Conservation (phyloP, 2,888 invertebrate genomes). For the Lamellibrachia columna region DNA sequence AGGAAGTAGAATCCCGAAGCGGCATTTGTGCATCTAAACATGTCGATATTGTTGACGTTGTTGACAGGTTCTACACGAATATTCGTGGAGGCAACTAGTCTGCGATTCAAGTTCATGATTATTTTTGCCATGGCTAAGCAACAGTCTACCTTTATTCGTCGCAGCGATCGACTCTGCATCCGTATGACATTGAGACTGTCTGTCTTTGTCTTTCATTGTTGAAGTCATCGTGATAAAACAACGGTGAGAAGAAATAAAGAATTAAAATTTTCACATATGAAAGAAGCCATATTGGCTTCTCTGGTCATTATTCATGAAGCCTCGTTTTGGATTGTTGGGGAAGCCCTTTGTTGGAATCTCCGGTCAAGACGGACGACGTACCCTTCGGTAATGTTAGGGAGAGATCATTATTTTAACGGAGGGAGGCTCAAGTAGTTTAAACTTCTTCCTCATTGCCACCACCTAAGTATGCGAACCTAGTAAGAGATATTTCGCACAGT, state of each 20-base stretch:
- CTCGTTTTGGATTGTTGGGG: slow-evolving; percentile 10
- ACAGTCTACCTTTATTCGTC: neutral
- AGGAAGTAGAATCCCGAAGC: neutral
- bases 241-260: slow-evolving; percentile 12
- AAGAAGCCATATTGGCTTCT: slow-evolving; percentile 16
- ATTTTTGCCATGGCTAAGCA: neutral
- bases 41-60: slow-evolving; percentile 12
- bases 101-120: slow-evolving; percentile 12
- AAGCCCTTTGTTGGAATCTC: slow-evolving; percentile 16
- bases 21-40: neutral
- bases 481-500: too few relatives aligned
- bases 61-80: slow-evolving; percentile 10
- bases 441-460: neutral
- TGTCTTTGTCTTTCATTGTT: slow-evolving; percentile 16
- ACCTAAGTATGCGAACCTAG: too few relatives aligned
- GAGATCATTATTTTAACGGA: neutral
- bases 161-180: neutral
- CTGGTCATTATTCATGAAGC: slow-evolving; percentile 16
- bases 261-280: slow-evolving; percentile 1
- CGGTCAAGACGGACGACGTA: slow-evolving; percentile 1
- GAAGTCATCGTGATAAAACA: slow-evolving; percentile 16
- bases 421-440: neutral
- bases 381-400: neutral
- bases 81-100: slow-evolving; percentile 12
- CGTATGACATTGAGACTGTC: slow-evolving; percentile 1